Evolutionary conservation across 2,113 vertebrate genomes (phyloP).

Genomic region (Pandion haliaetus): DNA sequence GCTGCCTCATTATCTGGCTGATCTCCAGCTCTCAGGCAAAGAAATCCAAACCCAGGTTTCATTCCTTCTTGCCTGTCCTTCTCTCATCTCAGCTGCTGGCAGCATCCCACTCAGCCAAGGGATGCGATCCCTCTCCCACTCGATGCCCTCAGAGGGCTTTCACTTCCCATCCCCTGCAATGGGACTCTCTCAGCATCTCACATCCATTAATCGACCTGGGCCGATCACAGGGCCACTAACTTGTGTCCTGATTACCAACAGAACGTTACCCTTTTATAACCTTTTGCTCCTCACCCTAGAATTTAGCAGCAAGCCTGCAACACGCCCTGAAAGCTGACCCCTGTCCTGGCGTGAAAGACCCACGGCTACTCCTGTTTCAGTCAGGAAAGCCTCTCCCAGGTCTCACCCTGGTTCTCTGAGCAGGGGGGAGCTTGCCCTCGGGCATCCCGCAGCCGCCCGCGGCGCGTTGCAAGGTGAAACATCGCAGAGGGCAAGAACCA

Average conservation of each 20-base stretch:
- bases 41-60: not conserved
- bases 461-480: not conserved
- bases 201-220: not conserved
- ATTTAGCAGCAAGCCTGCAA: not conserved
- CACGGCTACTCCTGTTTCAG: not conserved
- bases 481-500: not conserved
- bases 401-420: too few species aligned
- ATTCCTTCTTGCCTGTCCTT: not conserved
- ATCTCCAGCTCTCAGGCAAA: not conserved
- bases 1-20: conserved; percentile 6
- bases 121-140: not conserved
- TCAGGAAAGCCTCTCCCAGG: not conserved
- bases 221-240: not conserved
- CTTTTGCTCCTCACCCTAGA: not conserved
- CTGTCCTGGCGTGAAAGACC: rapidly evolving
- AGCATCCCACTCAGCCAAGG: not conserved
- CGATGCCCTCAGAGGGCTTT: not conserved
- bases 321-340: not conserved
- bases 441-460: rapidly evolving
- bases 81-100: not conserved
- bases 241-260: not conserved
- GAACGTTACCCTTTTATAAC: not conserved
- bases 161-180: not conserved
- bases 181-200: not conserved
- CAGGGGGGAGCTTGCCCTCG: not conserved